phyloP scores from a whole-genome alignment of 2,113 vertebrate species.

The Cathartes aura region DNA sequence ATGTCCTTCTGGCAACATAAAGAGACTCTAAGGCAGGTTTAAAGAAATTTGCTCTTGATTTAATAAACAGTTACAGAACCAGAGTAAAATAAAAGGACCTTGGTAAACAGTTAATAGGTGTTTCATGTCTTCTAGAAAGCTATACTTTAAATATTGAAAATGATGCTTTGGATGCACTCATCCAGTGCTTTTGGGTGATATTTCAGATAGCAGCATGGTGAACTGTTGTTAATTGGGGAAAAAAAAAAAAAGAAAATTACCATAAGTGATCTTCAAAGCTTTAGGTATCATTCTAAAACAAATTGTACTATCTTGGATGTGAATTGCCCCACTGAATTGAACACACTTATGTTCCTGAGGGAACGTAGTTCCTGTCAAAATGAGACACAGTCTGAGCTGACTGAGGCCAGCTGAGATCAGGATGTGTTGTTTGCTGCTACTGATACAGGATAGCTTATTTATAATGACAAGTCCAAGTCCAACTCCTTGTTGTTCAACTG shows the following conservation, averaged over 20 bases:
- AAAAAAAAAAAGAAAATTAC: not conserved
- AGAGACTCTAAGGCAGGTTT: not conserved
- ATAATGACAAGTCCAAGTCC: not conserved
- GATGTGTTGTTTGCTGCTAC: not conserved
- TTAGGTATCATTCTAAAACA: not conserved
- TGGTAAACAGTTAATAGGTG: not conserved
- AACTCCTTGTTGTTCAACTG: not conserved
- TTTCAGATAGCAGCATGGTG: not conserved
- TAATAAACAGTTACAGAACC: not conserved
- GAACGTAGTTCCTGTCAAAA: not conserved
- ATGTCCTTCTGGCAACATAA: not conserved
- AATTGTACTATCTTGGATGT: not conserved
- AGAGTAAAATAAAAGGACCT: not conserved
- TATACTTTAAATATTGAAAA: not conserved
- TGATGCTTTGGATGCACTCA: not conserved
- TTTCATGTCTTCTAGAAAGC: not conserved
- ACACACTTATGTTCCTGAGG: not conserved
- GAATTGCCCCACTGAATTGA: not conserved
- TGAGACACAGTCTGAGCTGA: not conserved
- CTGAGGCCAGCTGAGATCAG: not conserved
- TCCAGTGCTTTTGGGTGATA: not conserved
- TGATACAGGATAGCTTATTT: not conserved
- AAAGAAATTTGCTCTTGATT: not conserved
- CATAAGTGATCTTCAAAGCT: not conserved
- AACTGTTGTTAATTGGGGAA: not conserved